phyloP scores from a whole-genome alignment of 2,888 invertebrate species.

The Griposia aprilina region DNA sequence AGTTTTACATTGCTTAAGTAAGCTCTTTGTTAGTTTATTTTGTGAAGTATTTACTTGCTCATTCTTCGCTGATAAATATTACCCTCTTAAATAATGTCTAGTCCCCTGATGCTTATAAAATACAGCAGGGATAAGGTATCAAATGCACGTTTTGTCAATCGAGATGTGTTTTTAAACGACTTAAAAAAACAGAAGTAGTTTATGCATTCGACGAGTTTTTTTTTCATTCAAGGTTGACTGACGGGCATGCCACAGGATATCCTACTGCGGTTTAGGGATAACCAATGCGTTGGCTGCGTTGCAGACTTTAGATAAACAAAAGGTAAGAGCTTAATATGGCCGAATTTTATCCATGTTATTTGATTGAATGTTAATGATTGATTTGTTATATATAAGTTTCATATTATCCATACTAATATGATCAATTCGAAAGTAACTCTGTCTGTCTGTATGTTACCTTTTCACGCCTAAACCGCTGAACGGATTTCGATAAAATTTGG shows the following conservation, averaged over 20 bases:
- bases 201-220: neutral
- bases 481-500: too few relatives aligned
- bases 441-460: too few relatives aligned
- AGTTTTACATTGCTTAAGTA: slow-evolving; percentile 50
- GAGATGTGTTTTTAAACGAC: too few relatives aligned
- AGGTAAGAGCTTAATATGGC: neutral
- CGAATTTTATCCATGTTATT: neutral
- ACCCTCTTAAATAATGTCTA: slow-evolving; percentile 21
- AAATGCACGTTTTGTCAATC: slow-evolving; percentile 10
- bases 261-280: neutral
- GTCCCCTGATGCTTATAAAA: slow-evolving; percentile 28
- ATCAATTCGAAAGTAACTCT: too few relatives aligned
- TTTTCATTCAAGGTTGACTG: neutral
- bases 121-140: neutral
- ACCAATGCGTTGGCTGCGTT: neutral
- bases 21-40: slow-evolving; percentile 50
- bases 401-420: too few relatives aligned
- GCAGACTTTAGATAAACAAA: neutral
- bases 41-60: slow-evolving; percentile 49
- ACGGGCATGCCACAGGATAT: neutral
- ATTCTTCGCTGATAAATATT: slow-evolving; percentile 44
- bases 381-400: too few relatives aligned
- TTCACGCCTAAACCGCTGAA: too few relatives aligned
- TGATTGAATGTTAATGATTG: too few relatives aligned
- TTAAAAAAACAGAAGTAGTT: neutral